These are phyloP conservation scores for Motacilla alba DNA, from an alignment of 2,113 vertebrate genomes.

Conservation along the genomic window DNA sequence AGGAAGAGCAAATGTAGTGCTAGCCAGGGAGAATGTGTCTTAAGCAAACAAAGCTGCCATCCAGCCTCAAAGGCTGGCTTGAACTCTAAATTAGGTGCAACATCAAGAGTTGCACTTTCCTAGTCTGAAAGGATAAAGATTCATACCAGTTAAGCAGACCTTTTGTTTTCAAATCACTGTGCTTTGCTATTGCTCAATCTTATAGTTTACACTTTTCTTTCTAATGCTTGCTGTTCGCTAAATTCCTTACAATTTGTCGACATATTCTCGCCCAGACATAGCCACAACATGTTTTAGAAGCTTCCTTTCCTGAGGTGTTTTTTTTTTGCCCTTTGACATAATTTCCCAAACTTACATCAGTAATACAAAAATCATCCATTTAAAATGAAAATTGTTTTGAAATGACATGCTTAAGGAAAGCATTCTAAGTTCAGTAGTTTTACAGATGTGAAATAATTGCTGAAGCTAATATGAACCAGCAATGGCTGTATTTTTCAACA, in stretches of 20 bases:
- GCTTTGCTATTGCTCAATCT: not conserved
- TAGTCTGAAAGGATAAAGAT: not conserved
- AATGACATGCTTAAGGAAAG: not conserved
- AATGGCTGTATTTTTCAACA: not conserved
- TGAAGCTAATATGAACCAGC: slow-evolving; percentile 7
- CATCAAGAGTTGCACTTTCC: not conserved
- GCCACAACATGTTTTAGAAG: not conserved
- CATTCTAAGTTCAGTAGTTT: not conserved
- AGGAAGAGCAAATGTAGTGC: not conserved
- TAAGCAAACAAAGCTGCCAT: not conserved
- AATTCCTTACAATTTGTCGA: not conserved
- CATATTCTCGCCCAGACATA: not conserved
- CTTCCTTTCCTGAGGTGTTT: not conserved
- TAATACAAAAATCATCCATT: not conserved
- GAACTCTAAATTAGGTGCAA: not conserved
- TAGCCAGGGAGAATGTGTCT: not conserved
- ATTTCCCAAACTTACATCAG: not conserved
- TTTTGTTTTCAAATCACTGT: not conserved
- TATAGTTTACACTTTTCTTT: not conserved
- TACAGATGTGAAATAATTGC: not conserved
- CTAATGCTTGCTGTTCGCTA: not conserved
- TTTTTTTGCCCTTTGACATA: not conserved
- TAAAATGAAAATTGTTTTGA: not conserved
- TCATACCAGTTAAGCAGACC: not conserved
- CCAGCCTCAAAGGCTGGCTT: not conserved